These are phyloP conservation scores for Gymnoscelis rufifasciata DNA, from an alignment of 2,888 invertebrate species.

Conservation along the genomic window DNA sequence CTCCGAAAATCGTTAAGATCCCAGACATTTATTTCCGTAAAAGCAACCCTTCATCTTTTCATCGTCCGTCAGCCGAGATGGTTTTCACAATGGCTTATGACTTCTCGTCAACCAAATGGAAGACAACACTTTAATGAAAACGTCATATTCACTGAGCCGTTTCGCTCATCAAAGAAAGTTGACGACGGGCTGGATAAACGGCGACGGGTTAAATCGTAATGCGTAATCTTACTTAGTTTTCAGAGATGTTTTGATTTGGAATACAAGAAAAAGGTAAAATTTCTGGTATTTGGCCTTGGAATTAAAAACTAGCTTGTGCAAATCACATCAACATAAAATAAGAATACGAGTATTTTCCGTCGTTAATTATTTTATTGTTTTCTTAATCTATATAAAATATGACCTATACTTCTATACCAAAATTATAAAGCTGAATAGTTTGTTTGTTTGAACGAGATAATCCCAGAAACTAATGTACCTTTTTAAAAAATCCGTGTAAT, in stretches of 20 bases:
- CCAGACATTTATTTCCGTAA: conserved; percentile 35
- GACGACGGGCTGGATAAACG: conserved; percentile 32
- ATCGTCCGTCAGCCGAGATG: conserved; percentile 35
- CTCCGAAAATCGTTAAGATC: conserved; percentile 5
- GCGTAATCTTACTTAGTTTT: conserved; percentile 1
- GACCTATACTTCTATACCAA: no score
- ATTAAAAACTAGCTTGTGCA: no score
- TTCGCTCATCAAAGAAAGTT: conserved; percentile 47
- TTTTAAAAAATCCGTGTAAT: no score
- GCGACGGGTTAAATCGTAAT: not conserved
- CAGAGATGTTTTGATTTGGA: not conserved
- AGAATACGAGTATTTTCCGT: no score
- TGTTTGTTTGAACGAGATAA: no score
- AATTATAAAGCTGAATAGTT: no score
- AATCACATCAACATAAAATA: no score
- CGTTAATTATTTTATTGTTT: no score
- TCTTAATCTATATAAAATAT: no score
- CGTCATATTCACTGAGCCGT: conserved; percentile 45
- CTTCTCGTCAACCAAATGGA: conserved; percentile 46
- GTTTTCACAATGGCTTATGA: conserved; percentile 50
- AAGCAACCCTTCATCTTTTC: conserved; percentile 33
- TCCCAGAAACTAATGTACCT: no score
- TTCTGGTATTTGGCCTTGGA: no score
- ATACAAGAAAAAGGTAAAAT: no score
- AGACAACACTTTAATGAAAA: conserved; percentile 60